Evolutionary conservation across 1,140 invertebrate genomes (phyloP).

Genomic region (Mycetomoellerius zeteki): DNA sequence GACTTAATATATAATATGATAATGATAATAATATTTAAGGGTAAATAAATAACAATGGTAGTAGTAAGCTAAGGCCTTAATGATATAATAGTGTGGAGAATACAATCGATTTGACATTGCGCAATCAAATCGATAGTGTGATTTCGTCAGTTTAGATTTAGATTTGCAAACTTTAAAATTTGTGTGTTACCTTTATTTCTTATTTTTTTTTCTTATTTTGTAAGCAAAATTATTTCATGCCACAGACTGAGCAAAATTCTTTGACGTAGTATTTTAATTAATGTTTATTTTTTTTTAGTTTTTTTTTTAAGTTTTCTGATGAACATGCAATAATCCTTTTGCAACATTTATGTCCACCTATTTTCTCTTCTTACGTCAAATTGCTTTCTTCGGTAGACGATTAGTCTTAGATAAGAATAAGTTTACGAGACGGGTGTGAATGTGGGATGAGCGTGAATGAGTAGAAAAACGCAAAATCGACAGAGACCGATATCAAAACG

Average conservation of each 20-base stretch:
- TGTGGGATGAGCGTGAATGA: neutral
- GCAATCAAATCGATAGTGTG: conserved; percentile 19
- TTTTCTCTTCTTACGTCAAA: conserved; percentile 68
- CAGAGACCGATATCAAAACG: conserved; percentile 63
- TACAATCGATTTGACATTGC: conserved; percentile 41
- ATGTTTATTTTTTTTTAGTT: conserved; percentile 50
- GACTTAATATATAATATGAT: conserved; percentile 44
- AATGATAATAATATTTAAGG: conserved; percentile 45
- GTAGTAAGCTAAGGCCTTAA: conserved; percentile 56
- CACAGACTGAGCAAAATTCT: conserved; percentile 61
- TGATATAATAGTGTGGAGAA: conserved; percentile 35
- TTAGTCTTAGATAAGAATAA: conserved; percentile 54
- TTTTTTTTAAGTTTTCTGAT: conserved; percentile 60
- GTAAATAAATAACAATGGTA: conserved; percentile 41
- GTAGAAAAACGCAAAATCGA: conserved; percentile 9
- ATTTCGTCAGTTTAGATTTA: conserved; percentile 2
- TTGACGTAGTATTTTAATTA: conserved; percentile 66
- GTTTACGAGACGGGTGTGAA: conserved; percentile 35
- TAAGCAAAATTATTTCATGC: conserved; percentile 49
- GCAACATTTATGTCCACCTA: neutral
- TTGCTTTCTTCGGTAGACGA: conserved; percentile 54
- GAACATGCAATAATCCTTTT: conserved; percentile 56
- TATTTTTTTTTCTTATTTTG: conserved; percentile 42
- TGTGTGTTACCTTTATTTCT: conserved; percentile 30
- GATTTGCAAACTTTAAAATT: conserved; percentile 19